These are phyloP conservation scores for Silurus lanzhouensis DNA, from an alignment of 2,797 vertebrate species.

Conservation along the genomic window DNA sequence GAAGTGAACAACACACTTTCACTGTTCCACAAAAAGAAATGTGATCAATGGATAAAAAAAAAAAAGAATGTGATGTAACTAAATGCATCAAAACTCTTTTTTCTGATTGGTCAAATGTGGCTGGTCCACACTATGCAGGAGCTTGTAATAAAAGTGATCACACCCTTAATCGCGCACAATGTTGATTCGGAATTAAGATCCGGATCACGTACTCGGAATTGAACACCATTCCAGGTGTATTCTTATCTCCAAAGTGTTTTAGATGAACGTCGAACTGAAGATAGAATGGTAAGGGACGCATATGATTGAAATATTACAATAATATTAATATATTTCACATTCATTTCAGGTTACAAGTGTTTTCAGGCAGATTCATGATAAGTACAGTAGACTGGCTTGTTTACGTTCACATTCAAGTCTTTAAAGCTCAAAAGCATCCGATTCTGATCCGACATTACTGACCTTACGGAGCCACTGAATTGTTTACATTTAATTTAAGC, in stretches of 20 bases:
- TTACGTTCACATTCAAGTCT: background rate
- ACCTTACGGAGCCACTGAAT: background rate
- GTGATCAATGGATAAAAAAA: background rate
- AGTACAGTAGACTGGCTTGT: background rate
- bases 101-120: background rate
- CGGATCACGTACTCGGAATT: background rate
- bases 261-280: background rate
- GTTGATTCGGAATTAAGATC: background rate
- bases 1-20: too few species aligned
- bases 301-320: background rate
- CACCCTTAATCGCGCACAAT: background rate
- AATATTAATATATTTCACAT: background rate
- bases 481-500: background rate
- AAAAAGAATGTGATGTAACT: background rate
- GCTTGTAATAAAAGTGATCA: background rate
- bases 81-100: background rate
- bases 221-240: background rate
- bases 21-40: background rate
- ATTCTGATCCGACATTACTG: background rate
- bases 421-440: background rate
- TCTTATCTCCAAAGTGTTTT: background rate
- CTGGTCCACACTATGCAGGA: background rate
- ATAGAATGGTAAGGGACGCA: background rate
- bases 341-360: background rate
- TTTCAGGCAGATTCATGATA: background rate